phyloP scores from a whole-genome alignment of 1,140 invertebrate species.

The Melanaphis sacchari region DNA sequence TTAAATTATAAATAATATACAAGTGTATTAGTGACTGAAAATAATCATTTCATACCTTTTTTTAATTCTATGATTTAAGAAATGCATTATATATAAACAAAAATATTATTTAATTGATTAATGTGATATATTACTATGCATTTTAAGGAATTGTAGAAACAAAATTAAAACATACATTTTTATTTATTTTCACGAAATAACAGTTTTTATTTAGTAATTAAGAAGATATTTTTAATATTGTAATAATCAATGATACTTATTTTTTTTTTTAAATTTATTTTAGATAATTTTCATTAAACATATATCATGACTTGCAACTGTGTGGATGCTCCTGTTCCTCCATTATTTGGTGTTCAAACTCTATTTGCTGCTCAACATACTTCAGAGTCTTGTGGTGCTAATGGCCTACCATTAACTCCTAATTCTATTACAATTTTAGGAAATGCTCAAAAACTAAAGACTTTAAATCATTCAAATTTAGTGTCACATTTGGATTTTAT shows the following conservation, averaged over 20 bases:
- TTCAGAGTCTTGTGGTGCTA: conserved; percentile 91
- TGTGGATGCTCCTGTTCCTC: conserved; percentile 39
- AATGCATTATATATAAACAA: background rate
- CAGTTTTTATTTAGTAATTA: background rate
- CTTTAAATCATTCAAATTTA: conserved; percentile 80
- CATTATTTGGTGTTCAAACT: conserved; percentile 79
- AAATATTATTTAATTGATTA: background rate
- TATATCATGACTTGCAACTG: conserved; percentile 47
- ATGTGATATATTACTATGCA: too few relatives aligned
- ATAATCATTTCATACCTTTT: background rate
- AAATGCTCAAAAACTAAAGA: conserved; percentile 83
- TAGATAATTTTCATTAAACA: conserved; percentile 38
- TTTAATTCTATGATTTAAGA: background rate
- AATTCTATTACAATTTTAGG: conserved; percentile 95
- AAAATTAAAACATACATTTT: background rate
- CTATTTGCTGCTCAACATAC: conserved; percentile 91
- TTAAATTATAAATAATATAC: background rate
- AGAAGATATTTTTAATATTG: background rate
- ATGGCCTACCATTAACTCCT: conserved; percentile 93
- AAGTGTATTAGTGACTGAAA: background rate
- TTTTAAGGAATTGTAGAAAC: background rate
- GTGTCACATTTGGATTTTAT: conserved; percentile 91
- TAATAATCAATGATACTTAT: background rate
- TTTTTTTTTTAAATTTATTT: conserved; percentile 33
- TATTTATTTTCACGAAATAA: background rate